Base-by-base conservation (phyloP, 1,140 invertebrate species). In the Camponotus pennsylvanicus region DNA sequence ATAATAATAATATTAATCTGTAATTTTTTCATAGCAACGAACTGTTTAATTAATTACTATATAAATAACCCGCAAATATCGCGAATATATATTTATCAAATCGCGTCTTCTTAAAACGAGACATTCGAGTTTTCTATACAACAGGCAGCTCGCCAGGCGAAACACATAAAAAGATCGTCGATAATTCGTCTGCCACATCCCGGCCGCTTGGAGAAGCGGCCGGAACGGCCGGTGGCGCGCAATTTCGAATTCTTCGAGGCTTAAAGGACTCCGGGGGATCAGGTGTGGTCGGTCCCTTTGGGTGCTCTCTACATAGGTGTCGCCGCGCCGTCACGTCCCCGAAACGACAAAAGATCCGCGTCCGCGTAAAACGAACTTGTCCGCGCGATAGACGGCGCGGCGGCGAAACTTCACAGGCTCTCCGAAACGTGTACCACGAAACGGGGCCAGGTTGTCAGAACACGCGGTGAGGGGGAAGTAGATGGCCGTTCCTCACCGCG, bases 351-450 rank as follows among this genome's bases (percentile, higher is more conserved):
- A 94, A 93, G 93, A 84, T 75, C 90, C 93, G 91, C 93, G 94
- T 94, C 91, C 93, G 92, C 93, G 92, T 93, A 94, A 92, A 93
- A 91, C 92, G 90, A 92, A 89, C 86, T 92, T 82, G 91, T 92
- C 90, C 85, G 59, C 61, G 67, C 83, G 92, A 93, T 94, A 93
- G 93, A 93, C 91, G 92, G 89, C 89, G 88, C 49, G 77, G 84
- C 93, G 93, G 94, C 89, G 75, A 92, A 94, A 93, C 93, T 90
- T 94, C 91, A 93, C 89, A 93, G 87, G 69, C 42, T 9, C 42
- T 9, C 79, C 45, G 52, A 82, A 73, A 82, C 37, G 57, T 75
- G 80, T 73, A 37, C 55, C 40, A 52, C 45, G 75, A 85, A 80
- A 90, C 88, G 86, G 61, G 88, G 82, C 80, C 88, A 34, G 57